These are phyloP conservation scores for Gymnothorax reevesii DNA, from an alignment of 2,797 vertebrate species.

Conservation along the genomic window DNA sequence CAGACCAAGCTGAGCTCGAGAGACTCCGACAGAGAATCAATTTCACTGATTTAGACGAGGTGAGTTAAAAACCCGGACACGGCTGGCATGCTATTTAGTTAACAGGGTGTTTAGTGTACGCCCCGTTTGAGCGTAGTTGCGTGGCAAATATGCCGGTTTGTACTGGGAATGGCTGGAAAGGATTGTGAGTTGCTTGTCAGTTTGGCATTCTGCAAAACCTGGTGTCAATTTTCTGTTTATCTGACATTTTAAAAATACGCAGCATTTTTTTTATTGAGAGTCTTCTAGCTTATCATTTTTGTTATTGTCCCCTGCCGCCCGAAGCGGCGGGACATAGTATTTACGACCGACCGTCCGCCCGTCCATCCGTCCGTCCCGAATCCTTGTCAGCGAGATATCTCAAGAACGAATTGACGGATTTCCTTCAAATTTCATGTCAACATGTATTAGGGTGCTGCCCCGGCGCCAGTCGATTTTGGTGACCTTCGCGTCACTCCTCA, in stretches of 20 bases:
- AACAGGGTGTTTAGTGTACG: background rate
- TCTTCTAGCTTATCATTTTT: too few relatives aligned
- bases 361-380: too few relatives aligned
- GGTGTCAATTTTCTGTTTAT: background rate
- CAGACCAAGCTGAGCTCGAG: conserved; percentile 95
- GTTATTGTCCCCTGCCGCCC: too few relatives aligned
- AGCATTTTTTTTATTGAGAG: too few relatives aligned
- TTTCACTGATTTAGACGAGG: conserved; percentile 97
- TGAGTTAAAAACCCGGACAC: conserved; percentile 58
- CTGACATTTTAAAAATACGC: background rate
- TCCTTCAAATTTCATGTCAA: too few relatives aligned
- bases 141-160: background rate
- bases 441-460: too few relatives aligned
- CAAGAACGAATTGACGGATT: too few relatives aligned
- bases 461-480: too few relatives aligned
- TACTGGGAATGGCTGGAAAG: background rate
- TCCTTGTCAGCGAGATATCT: too few relatives aligned
- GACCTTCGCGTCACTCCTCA: too few relatives aligned
- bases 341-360: too few relatives aligned
- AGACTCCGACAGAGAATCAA: conserved; percentile 94
- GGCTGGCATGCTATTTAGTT: background rate
- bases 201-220: background rate
- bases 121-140: background rate
- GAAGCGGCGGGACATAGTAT: too few relatives aligned
- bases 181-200: background rate